These are phyloP conservation scores for Brachionus paranguensis DNA, from an alignment of 1,140 invertebrate genomes.

Conservation along the genomic window DNA sequence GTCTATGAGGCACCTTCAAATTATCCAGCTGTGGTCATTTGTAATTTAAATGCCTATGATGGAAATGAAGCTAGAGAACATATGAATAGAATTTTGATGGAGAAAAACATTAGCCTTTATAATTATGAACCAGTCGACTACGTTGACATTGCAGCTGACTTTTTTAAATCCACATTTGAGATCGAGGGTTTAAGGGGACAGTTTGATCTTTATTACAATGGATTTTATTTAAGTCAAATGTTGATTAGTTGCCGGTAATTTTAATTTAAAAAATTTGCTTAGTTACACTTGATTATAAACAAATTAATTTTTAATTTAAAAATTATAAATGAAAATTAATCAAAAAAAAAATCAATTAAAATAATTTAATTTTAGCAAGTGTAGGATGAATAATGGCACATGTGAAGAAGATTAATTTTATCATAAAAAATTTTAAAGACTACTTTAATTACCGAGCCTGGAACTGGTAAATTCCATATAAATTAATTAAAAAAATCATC, in stretches of 20 bases:
- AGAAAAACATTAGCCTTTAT: neutral
- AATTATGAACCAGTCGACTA: neutral
- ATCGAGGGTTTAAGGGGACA: neutral
- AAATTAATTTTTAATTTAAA: no score
- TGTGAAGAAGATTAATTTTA: no score
- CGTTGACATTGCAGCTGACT: neutral
- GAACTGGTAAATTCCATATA: no score
- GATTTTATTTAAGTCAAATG: conserved; percentile 25
- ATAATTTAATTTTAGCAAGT: no score
- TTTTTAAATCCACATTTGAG: neutral
- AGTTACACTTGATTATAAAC: no score
- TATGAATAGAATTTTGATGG: neutral
- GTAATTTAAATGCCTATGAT: neutral
- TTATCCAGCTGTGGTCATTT: neutral
- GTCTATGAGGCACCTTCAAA: neutral
- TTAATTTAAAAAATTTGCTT: no score
- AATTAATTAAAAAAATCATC: no score
- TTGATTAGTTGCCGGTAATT: conserved; percentile 17
- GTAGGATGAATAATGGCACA: no score
- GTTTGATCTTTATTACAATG: neutral
- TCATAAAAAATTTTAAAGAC: no score
- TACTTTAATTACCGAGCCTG: no score
- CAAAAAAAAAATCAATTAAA: no score
- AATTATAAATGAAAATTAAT: no score
- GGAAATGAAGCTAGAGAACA: neutral